A percentile compares a stretch with the other conserved stretches of the same genome.
Evolutionary conservation across 2,113 vertebrate genomes (phyloP).

Genomic region (Halichoerus grypus): DNA sequence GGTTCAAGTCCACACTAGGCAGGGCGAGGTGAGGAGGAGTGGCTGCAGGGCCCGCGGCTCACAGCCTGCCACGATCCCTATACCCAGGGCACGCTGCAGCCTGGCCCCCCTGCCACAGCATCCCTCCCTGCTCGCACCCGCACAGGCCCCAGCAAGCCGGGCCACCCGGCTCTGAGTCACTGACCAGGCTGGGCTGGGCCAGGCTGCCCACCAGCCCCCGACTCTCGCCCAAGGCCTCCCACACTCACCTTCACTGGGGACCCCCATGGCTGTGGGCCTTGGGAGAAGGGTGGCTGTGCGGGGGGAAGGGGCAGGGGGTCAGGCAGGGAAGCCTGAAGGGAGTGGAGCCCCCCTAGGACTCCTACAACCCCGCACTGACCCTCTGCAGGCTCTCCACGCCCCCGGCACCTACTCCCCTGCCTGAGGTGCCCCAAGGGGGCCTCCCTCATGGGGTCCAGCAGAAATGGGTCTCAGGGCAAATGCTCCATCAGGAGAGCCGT

Average conservation of each 20-base stretch:
- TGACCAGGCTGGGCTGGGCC: background rate
- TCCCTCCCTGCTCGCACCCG: background rate
- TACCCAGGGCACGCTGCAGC: background rate
- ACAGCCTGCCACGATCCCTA: background rate
- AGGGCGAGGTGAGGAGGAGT: background rate
- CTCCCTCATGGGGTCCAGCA: fast-evolving
- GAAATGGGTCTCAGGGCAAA: background rate
- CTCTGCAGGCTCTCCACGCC: background rate
- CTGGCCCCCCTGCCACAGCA: background rate
- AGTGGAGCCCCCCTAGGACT: background rate
- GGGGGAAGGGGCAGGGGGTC: background rate
- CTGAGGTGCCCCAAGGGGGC: background rate
- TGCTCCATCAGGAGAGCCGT: background rate
- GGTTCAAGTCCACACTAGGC: background rate
- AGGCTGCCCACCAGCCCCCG: background rate
- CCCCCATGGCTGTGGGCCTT: background rate
- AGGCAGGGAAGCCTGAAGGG: background rate
- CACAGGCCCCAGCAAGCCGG: slow-evolving; percentile 10
- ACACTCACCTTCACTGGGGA: background rate
- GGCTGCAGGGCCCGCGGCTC: fast-evolving
- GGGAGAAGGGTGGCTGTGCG: fast-evolving
- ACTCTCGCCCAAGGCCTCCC: background rate
- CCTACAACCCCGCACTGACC: background rate
- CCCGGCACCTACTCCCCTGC: background rate
- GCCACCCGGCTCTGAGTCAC: slow-evolving; percentile 29